phyloP scores from a whole-genome alignment of 2,797 vertebrate genomes.

The Sparus aurata region DNA sequence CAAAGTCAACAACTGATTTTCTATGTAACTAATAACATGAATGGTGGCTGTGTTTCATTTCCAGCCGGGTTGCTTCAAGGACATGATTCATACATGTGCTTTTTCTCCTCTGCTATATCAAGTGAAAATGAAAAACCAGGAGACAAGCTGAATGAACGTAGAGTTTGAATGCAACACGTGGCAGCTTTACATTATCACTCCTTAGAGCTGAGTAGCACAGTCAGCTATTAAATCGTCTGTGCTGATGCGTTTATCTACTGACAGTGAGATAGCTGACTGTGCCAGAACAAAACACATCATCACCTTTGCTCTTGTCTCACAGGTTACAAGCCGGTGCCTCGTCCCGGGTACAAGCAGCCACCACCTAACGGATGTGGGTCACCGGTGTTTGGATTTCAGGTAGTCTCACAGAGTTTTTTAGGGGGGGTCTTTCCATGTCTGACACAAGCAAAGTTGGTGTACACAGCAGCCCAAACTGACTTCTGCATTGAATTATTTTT shows the following conservation, averaged over 20 bases:
- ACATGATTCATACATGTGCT: background rate
- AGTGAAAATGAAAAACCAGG: background rate
- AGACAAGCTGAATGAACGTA: background rate
- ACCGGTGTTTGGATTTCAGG: constrained; percentile 95
- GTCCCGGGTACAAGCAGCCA: constrained; percentile 89
- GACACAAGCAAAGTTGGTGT: too few species aligned
- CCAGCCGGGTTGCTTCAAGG: background rate
- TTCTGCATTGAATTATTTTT: background rate
- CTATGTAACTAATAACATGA: too few species aligned
- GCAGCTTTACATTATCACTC: background rate
- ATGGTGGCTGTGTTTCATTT: background rate
- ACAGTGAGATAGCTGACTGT: constrained; percentile 48
- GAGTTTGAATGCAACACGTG: background rate
- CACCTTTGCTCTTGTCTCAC: constrained; percentile 78
- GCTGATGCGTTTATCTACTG: constrained; percentile 53
- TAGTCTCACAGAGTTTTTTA: constrained; percentile 56
- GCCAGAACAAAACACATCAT: constrained; percentile 23
- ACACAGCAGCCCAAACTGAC: background rate
- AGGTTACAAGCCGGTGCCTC: constrained; percentile 92
- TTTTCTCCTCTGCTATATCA: background rate
- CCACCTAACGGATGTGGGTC: constrained; percentile 98
- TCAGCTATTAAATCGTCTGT: constrained; percentile 19
- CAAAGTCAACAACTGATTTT: background rate
- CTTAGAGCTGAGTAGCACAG: background rate
- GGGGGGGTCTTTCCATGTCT: background rate